A percentile compares a stretch with the other conserved stretches of the same genome.
Evolutionary conservation across 2,888 invertebrate genomes (phyloP).

Genomic region (Phasia obesa): DNA sequence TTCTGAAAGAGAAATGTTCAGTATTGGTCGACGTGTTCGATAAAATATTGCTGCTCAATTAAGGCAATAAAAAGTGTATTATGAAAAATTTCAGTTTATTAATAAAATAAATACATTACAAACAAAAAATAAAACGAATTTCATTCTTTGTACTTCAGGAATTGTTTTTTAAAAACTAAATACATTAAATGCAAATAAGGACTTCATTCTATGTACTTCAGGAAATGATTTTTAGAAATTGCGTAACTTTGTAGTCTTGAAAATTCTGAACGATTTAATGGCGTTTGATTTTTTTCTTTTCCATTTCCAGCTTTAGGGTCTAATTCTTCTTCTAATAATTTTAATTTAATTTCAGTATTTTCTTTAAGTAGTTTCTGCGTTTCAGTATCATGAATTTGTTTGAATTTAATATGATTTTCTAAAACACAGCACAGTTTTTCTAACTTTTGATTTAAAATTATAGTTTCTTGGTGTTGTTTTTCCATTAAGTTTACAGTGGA

Average conservation of each 20-base stretch:
- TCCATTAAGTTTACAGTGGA: not conserved
- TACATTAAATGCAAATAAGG: too few species aligned
- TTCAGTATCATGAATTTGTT: not conserved
- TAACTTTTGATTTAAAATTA: not conserved
- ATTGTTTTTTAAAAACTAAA: not conserved
- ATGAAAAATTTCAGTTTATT: too few species aligned
- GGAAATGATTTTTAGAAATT: too few species aligned
- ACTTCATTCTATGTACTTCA: too few species aligned
- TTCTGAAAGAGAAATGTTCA: conserved; percentile 10
- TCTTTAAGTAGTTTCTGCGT: not conserved
- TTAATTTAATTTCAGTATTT: conserved; percentile 11
- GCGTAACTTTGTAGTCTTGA: too few species aligned
- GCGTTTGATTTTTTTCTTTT: conserved; percentile 9
- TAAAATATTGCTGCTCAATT: conserved; percentile 10
- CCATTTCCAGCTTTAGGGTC: not conserved
- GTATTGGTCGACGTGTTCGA: not conserved
- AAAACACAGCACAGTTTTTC: not conserved
- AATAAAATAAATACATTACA: not conserved
- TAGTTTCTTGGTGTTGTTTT: not conserved
- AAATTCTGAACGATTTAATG: not conserved
- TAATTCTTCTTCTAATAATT: conserved; percentile 1
- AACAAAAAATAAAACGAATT: not conserved
- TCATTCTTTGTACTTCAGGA: too few species aligned
- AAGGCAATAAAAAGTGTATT: not conserved
- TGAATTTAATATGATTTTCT: too few species aligned